Evolutionary conservation across 2,113 vertebrate genomes (phyloP), one percentile per base, ranked within the genome.

Genomic region (Apteryx owenii): DNA sequence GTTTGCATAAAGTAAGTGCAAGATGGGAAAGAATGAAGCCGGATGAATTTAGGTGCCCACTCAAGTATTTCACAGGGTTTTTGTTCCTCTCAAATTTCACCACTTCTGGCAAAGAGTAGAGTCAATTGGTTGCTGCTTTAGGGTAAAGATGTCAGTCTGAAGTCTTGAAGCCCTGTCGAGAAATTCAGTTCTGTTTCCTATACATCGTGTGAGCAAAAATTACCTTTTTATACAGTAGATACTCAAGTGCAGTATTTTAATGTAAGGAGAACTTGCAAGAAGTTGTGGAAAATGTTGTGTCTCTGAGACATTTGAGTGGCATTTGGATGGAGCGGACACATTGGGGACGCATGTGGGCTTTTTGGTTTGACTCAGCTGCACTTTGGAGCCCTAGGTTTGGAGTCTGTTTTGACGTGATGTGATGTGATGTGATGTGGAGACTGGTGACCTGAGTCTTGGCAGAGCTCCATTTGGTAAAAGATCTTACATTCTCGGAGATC

Each of bases 401-500:
- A 95, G 84, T 93, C 96, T 95, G 89, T 97, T 98, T 97, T 97
- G 97, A 97, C 23, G n/a, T 97, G 94, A 94, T 95, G 90, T 81
- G 97, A 93, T 96, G 96, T 64, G 96, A 97, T 96, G 96, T 64
- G 96, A 97, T 84, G 95, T 72, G 84, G 91, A 95, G 96, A 89
- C 29, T 89, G 81, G 96, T 97, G 97, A 97, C 95, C 96, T 93
- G 95, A 95, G 95, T 89, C 90, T 90, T 98, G 97, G 97, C 98
- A 94, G 89, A 88, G 83, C 80, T 97, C 97, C 98, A 97, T 65
- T 28, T 97, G 88, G 96, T 98, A 98, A 96, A 96, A 97, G 98
- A 97, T 98, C 96, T 95, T 93, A 75, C 97, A 94, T 98, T 97
- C 97, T 97, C 95, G 15, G 95, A 97, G 97, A 97, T 98, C 98